Evolutionary conservation across 2,888 invertebrate species (phyloP), one percentile per base, ranked within the genome.

Genomic region (Phlogophora meticulosa): DNA sequence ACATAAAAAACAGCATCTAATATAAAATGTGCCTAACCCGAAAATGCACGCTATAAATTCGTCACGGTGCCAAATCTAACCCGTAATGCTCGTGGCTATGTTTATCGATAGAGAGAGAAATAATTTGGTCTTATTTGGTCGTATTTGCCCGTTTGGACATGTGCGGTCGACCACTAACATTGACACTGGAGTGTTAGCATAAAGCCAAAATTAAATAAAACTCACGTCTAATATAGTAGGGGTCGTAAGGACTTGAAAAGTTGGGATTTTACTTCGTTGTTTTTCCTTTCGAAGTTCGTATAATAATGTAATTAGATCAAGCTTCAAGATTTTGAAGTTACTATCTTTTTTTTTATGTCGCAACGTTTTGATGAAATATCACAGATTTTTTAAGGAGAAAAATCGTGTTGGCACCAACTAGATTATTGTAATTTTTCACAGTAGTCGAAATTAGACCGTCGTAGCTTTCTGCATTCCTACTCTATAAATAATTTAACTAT

Each of bases 121-220:
- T 94, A 94, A 93, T 94, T 95, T 92, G 67, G 67, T 67, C 67
- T 59, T 67, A 67, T 67, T 65, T 56, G 88, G 83, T 80, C 87
- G 89, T 93, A 92, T 94, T 94, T 94, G 93, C 91, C 90, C 91
- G 89, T 90, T 91, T 88, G 81, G 92, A 87, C 93, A 88, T 91
- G 91, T 90, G 90, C 84, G 90, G 91, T 85, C 81, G 88, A 90
- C 88, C 83, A 90, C 92, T 84, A 94, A 95, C 94, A 93, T 90
- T 92, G 90, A 87, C 90, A 86, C 88, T 91, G 89, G 81, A 83
- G 84, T 94, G 91, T 94, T 93, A 91, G 92, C 92, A 89, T 89
- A 91, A 87, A 49, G 90, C 76, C 92, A 86, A 92, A 94, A 95
- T 94, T 95, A 95, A 95, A 95, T 95, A 93, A 94, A 92, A 92